A percentile compares a stretch with the other conserved stretches of the same genome.
phyloP scores from a whole-genome alignment of 2,113 vertebrate genomes.

The Cololabis saira region DNA sequence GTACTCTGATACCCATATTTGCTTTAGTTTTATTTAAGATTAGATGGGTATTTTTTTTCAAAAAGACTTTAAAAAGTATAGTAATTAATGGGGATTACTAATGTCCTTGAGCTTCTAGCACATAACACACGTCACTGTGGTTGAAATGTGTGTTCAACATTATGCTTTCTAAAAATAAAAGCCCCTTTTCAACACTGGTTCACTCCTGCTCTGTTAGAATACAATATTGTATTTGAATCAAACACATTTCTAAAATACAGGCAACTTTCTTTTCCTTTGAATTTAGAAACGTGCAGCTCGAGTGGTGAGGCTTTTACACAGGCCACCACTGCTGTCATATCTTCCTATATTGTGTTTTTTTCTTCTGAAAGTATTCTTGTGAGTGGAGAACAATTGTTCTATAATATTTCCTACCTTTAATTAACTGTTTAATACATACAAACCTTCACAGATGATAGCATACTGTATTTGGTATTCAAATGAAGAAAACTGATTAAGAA shows the following conservation, averaged over 20 bases:
- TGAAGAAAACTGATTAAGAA: constrained; percentile 13
- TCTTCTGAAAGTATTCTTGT: constrained; percentile 24
- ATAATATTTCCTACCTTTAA: constrained; percentile 4
- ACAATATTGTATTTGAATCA: constrained; percentile 12
- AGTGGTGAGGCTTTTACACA: not conserved
- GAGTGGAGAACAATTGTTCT: constrained; percentile 2
- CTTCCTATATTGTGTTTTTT: not conserved
- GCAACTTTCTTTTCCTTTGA: no score
- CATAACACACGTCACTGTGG: not conserved
- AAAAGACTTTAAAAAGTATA: not conserved
- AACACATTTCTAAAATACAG: not conserved
- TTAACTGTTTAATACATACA: constrained; percentile 53
- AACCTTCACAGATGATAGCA: not conserved
- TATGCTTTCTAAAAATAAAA: constrained; percentile 2
- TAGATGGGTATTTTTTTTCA: not conserved
- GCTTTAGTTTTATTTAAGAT: not conserved
- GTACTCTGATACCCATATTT: not conserved
- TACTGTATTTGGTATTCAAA: constrained; percentile 6
- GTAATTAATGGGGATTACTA: not conserved
- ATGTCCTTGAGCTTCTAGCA: constrained; percentile 9
- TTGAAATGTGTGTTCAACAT: not conserved
- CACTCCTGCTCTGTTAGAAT: not conserved
- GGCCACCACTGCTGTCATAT: constrained; percentile 13
- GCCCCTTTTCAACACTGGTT: constrained; percentile 4
- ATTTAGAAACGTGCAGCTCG: no score